These are phyloP conservation scores for Aethina tumida DNA, from an alignment of 1,140 invertebrate species.

Conservation along the genomic window DNA sequence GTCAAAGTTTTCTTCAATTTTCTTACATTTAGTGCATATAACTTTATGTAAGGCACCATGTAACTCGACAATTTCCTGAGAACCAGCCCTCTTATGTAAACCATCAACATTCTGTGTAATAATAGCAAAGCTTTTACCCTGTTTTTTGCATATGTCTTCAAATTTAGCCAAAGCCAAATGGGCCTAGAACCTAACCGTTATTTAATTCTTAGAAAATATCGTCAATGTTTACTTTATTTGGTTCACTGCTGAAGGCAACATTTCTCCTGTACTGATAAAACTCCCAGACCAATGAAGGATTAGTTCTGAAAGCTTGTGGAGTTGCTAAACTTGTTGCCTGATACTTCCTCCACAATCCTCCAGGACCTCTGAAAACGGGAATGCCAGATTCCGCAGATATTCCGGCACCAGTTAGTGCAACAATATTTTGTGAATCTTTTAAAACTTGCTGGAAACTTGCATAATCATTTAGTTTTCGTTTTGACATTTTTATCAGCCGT, in stretches of 20 bases:
- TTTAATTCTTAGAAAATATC: slow-evolving; percentile 2
- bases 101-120: slow-evolving; percentile 94
- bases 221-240: slow-evolving; percentile 39
- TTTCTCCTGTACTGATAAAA: slow-evolving; percentile 49
- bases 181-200: slow-evolving; percentile 45
- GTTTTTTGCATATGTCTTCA: slow-evolving; percentile 50
- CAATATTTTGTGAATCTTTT: slow-evolving; percentile 45
- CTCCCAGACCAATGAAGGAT: slow-evolving; percentile 47
- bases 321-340: slow-evolving; percentile 40
- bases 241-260: slow-evolving; percentile 41
- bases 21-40: slow-evolving; percentile 67
- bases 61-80: slow-evolving; percentile 73
- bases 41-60: slow-evolving; percentile 81
- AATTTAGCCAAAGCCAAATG: slow-evolving; percentile 71
- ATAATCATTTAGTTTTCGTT: slow-evolving; percentile 23
- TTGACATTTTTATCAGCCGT: slow-evolving; percentile 13
- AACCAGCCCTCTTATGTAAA: slow-evolving; percentile 74
- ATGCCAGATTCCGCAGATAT: slow-evolving; percentile 74
- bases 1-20: slow-evolving; percentile 57
- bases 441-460: slow-evolving; percentile 46
- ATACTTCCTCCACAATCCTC: slow-evolving; percentile 64
- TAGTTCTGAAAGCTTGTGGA: slow-evolving; percentile 40
- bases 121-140: slow-evolving; percentile 54
- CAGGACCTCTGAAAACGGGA: slow-evolving; percentile 68
- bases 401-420: slow-evolving; percentile 68